Percentiles rank a stretch among this genome's conserved stretches.
Evolutionary conservation across 2,113 vertebrate genomes (phyloP).

Genomic region (Eolophus roseicapilla): DNA sequence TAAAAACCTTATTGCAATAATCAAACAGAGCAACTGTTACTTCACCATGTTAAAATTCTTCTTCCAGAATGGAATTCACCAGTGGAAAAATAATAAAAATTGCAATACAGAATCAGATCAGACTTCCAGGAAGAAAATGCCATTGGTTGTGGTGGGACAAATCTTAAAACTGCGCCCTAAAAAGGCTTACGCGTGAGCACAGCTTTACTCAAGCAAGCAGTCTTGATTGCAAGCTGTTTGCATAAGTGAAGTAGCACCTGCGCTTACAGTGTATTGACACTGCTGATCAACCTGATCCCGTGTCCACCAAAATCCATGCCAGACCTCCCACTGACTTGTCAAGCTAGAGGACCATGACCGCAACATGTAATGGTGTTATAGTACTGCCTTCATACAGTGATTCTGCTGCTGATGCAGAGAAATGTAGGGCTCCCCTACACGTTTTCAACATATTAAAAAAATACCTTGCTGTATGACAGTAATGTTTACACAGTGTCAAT

Average conservation of each 20-base stretch:
- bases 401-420: background rate
- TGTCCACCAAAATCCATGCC: background rate
- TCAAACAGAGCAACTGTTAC: background rate
- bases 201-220: background rate
- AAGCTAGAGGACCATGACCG: background rate
- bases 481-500: background rate
- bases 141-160: background rate
- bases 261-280: background rate
- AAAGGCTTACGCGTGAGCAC: fast-evolving
- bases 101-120: background rate
- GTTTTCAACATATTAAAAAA: background rate
- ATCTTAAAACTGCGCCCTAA: background rate
- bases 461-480: background rate
- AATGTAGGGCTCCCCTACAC: background rate
- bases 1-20: background rate
- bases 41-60: background rate
- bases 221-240: background rate
- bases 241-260: background rate
- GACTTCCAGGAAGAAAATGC: background rate
- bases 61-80: background rate
- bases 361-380: background rate
- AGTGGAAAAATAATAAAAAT: background rate
- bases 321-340: background rate
- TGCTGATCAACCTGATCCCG: background rate
- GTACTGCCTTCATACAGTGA: background rate